Base-by-base conservation (phyloP, 2,888 invertebrate genomes). In the Atrina japonica region DNA sequence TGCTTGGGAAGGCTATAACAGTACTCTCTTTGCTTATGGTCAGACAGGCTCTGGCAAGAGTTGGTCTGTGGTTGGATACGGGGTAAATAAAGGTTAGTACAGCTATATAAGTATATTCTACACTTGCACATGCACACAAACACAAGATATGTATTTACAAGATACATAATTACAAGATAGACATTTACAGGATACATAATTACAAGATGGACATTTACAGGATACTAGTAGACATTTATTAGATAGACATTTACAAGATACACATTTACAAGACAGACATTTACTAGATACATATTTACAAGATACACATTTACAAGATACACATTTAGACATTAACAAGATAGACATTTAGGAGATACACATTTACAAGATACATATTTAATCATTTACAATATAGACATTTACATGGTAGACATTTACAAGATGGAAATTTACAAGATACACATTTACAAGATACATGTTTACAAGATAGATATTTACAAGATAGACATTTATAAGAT, bases 1-100 rank as follows among this genome's bases (percentile, higher is more conserved):
- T 85, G 92, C 93, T 0, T 93, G 92, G 92, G 90, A 92, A 61
- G 93, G 93, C 1, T 92, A 92, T 86, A 93, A 93, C 83, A 91
- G 92, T 3, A 91, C 92, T 3, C 85, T 93, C 53, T 93, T 93
- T 83, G 93, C 93, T 3, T 93, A 93, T 74, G 93, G 93, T 40
- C 93, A 93, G 84, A 90, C 89, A 18, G 93, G 93, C 29, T 91
- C 92, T 9, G 93, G 93, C 1, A 93, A 93, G 85, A 92, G 92
- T 73, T 93, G 92, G 89, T 93, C 93, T 5, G 91, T 93, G 73
- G 92, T 93, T 14, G 93, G 93, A 23, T 92, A 92, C 77, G 92
- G 92, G 3, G 80, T 89, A 29, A 93, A 93, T 79, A 92, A 92
- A 89, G 92, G 92, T 92, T 70, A 52, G 49, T 11, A 11, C 21